Conservation (phyloP, 2,888 invertebrate species). For the Campopleginae sp. region DNA sequence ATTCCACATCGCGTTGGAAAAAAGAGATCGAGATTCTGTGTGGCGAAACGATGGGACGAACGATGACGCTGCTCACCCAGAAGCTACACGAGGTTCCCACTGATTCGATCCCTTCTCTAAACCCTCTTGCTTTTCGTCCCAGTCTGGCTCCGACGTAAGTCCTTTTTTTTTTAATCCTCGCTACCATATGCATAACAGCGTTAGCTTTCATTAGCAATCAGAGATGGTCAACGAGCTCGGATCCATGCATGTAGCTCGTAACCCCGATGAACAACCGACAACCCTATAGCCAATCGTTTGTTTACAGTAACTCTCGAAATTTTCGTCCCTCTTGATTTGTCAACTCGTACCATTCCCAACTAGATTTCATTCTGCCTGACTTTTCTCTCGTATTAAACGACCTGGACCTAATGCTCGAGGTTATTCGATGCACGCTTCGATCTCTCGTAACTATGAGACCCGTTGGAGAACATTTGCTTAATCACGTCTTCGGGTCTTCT, state of each 20-base stretch:
- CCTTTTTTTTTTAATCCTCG: constrained; percentile 71
- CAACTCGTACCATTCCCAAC: constrained; percentile 5
- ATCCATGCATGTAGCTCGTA: constrained; percentile 21
- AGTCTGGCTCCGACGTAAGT: constrained; percentile 75
- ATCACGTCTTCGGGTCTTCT: neutral
- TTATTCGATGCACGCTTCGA: neutral
- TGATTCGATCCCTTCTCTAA: constrained; percentile 19
- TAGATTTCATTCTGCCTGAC: neutral
- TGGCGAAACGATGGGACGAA: constrained; percentile 42
- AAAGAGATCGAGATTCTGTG: constrained; percentile 64
- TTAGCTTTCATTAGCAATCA: constrained; percentile 85
- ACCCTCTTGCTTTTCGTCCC: constrained; percentile 21
- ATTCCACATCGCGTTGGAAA: constrained; percentile 57
- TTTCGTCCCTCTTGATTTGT: constrained; percentile 42
- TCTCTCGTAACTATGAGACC: neutral
- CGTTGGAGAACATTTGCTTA: neutral
- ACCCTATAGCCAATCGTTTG: constrained; percentile 77
- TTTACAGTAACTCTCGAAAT: constrained; percentile 77
- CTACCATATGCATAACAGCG: constrained; percentile 83
- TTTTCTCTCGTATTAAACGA: neutral
- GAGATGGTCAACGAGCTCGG: constrained; percentile 78
- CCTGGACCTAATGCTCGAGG: neutral
- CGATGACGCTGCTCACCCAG: constrained; percentile 29
- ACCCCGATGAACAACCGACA: constrained; percentile 10
- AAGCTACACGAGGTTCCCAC: constrained; percentile 15